These are phyloP conservation scores for Tupaia tana DNA, from an alignment of 2,113 vertebrate genomes.

Conservation along the genomic window DNA sequence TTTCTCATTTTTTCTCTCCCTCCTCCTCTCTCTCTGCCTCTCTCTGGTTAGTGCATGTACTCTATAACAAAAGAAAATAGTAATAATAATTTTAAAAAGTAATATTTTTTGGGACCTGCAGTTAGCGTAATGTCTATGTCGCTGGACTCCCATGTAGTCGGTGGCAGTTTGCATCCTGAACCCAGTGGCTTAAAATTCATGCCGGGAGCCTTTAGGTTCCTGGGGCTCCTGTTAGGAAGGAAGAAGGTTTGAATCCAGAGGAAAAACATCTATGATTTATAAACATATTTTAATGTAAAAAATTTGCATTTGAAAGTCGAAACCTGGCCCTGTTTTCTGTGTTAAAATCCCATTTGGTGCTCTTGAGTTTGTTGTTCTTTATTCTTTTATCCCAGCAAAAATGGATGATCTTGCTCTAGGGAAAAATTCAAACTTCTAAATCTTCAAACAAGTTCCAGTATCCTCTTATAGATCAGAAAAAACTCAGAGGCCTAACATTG, in stretches of 20 bases:
- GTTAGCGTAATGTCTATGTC: too few species aligned
- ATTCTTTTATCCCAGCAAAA: slow-evolving; percentile 75
- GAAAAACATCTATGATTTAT: slow-evolving; percentile 82
- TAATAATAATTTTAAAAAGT: too few species aligned
- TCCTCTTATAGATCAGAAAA: too few species aligned
- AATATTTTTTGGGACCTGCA: too few species aligned
- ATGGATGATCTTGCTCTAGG: slow-evolving; percentile 57
- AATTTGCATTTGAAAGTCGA: slow-evolving; percentile 85
- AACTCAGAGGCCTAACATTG: too few species aligned
- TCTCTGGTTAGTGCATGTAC: too few species aligned
- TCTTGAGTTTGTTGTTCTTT: slow-evolving; percentile 81
- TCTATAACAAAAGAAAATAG: too few species aligned
- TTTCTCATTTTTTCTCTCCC: too few species aligned
- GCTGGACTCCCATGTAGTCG: too few species aligned
- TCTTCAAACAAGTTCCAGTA: slow-evolving; percentile 34
- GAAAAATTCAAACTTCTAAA: slow-evolving; percentile 54
- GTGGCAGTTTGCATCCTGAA: too few species aligned
- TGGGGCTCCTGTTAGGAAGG: slow-evolving; percentile 75
- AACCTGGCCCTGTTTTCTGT: slow-evolving; percentile 81
- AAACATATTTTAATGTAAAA: slow-evolving; percentile 85
- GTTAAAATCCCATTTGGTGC: slow-evolving; percentile 87
- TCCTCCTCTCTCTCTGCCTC: too few species aligned
- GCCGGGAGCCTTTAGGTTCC: slow-evolving; percentile 75
- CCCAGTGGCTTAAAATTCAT: too few species aligned
- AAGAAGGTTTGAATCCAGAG: slow-evolving; percentile 76